Conservation (phyloP, 2,888 invertebrate species). For the Hermaeophaga mercurialis region DNA sequence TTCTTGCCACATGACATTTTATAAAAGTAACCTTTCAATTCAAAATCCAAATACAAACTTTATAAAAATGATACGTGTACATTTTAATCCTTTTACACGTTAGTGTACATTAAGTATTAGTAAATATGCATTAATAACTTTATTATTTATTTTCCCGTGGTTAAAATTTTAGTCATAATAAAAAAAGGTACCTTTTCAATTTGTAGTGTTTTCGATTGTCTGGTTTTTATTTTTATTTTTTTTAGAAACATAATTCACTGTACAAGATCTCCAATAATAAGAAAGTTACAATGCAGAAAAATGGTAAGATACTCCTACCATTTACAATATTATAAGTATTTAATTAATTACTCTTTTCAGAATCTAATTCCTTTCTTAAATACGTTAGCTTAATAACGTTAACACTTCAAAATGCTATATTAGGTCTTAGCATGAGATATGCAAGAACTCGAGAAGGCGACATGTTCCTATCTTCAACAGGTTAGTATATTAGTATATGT, state of each 20-base stretch:
- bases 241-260: conserved; percentile 10
- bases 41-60: conserved; percentile 4
- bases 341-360: conserved; percentile 4
- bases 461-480: conserved; percentile 90
- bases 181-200: background rate
- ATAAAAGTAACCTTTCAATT: conserved; percentile 1
- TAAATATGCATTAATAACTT: background rate
- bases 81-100: background rate
- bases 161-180: too few species aligned
- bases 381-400: conserved; percentile 90
- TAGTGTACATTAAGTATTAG: background rate
- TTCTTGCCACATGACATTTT: conserved; percentile 1
- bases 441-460: conserved; percentile 86
- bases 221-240: conserved; percentile 14
- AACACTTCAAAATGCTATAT: conserved; percentile 94
- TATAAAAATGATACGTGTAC: conserved; percentile 21
- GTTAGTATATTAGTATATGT: conserved; percentile 60
- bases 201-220: too few species aligned
- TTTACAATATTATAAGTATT: too few species aligned
- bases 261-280: background rate
- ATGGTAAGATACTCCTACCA: too few species aligned
- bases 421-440: conserved; percentile 96
- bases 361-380: conserved; percentile 60
- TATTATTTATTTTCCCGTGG: background rate
- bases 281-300: conserved; percentile 15